Evolutionary conservation across 2,888 invertebrate genomes (phyloP), one percentile per base, ranked within the genome.

Genomic region (Rhodophaea formosa): DNA sequence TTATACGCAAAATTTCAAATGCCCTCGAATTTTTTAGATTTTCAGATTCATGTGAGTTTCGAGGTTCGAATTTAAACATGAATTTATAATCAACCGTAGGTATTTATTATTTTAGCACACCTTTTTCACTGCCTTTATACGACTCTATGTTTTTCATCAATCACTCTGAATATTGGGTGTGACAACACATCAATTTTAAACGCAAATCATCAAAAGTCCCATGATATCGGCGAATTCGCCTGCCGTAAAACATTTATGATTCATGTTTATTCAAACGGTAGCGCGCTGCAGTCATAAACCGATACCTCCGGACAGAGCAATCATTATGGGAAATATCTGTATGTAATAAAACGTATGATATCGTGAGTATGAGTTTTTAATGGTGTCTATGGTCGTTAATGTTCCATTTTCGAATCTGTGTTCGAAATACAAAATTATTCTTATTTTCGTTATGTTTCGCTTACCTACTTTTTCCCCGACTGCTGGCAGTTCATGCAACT

Each of bases 181-280:
- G 15, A 45, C 32, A 17, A 29, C 56, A 8, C 55, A 56, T 56
- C 49, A 49, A 56, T 49, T 49, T 56, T 56, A 56, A 56, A 56
- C 30, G 43, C 42, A 55, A 56, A 56, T 49, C 56, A 56, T 51
- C 49, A 56, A 56, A 49, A 56, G 43, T 49, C 49, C 42, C 42
- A 47, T 47, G 47, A 44, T 44, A 54, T 43, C 62, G 58, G 59
- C 64, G 71, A 70, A 72, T 72, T 76, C 69, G 66, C 71, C 70
- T 60, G 68, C 67, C 57, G 67, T 77, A 75, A 78, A 75, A 72
- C 75, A 72, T 81, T 78, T 77, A 77, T 77, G 76, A 77, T 75
- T 80, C 79, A 82, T 80, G 80, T 80, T 80, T 80, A 81, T 83
- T 82, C 80, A 82, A 74, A 78, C 69, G 67, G 59, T 64, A 62